Percentiles rank a stretch among this genome's conserved stretches.
Evolutionary conservation across 23 tunicate species (phyloP).

Genomic region (Phallusia fumigata): DNA sequence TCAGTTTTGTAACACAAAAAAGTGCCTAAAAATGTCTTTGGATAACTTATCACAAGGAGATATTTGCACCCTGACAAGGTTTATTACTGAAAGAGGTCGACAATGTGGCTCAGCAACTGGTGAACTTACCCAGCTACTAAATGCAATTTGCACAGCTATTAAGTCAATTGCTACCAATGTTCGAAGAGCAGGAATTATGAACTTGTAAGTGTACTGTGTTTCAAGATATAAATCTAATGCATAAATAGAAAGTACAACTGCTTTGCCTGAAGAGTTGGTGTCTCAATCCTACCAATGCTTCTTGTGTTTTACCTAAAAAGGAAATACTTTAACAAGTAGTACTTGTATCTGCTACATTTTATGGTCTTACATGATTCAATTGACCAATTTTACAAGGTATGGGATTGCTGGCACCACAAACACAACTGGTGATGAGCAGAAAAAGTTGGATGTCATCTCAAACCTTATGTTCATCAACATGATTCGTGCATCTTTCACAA

Average conservation of each 20-base stretch:
- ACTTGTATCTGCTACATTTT: neutral
- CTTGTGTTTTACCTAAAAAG: too few species aligned
- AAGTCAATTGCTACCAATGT: conserved; percentile 93
- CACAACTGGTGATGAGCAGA: conserved; percentile 98
- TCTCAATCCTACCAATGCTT: neutral
- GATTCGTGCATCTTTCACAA: conserved; percentile 75
- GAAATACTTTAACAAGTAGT: too few species aligned
- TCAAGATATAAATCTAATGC: too few species aligned
- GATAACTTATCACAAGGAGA: neutral
- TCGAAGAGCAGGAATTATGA: conserved; percentile 79
- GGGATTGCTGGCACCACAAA: conserved; percentile 92
- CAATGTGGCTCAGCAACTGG: conserved; percentile 72
- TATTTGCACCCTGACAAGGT: conserved; percentile 73
- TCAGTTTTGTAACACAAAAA: too few species aligned
- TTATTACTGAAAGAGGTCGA: conserved; percentile 78
- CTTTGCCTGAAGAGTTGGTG: too few species aligned
- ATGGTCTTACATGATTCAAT: neutral
- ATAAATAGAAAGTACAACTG: too few species aligned
- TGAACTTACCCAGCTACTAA: conserved; percentile 86
- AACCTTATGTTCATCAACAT: conserved; percentile 90
- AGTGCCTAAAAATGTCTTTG: neutral
- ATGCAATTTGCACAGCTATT: conserved; percentile 85
- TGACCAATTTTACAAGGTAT: conserved; percentile 38
- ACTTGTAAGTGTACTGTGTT: conserved; percentile 54
- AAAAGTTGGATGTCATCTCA: conserved; percentile 91